Conservation (phyloP, 53 echinoderm and acorn worm genomes). For the Actinopyga echinites region DNA sequence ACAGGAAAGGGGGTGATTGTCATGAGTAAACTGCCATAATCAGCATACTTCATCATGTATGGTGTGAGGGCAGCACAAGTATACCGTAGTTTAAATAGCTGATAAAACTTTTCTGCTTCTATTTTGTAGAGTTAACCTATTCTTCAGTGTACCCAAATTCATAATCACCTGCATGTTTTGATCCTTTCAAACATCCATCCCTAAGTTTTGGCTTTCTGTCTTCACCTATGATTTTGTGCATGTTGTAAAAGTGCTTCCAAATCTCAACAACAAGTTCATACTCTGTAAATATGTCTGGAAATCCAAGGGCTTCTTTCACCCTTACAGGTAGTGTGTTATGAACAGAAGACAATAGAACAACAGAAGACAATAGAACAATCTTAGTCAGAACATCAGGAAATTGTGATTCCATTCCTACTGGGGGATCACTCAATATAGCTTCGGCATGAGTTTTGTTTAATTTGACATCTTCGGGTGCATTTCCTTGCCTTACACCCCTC, state of each 20-base stretch:
- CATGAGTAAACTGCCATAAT: constrained; percentile 59
- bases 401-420: not conserved
- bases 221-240: not conserved
- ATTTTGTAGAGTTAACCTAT: not conserved
- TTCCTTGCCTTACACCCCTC: constrained; percentile 59
- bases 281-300: not conserved
- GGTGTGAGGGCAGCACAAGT: constrained; percentile 56
- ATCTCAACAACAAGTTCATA: not conserved
- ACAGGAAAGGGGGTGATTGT: constrained; percentile 44
- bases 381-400: constrained; percentile 34
- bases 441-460: constrained; percentile 57
- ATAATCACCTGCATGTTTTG: constrained; percentile 8
- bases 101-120: constrained; percentile 58
- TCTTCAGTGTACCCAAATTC: constrained; percentile 24
- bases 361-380: not conserved
- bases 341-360: not conserved
- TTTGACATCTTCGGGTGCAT: constrained; percentile 31
- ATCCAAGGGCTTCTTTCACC: not conserved
- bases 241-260: constrained; percentile 12
- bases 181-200: constrained; percentile 25
- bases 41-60: constrained; percentile 63
- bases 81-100: constrained; percentile 56
- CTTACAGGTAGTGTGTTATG: not conserved
- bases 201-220: not conserved
- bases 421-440: constrained; percentile 33